Base-by-base conservation (phyloP, 2,797 vertebrate species). In the Crossoptilon crossoptilon region DNA sequence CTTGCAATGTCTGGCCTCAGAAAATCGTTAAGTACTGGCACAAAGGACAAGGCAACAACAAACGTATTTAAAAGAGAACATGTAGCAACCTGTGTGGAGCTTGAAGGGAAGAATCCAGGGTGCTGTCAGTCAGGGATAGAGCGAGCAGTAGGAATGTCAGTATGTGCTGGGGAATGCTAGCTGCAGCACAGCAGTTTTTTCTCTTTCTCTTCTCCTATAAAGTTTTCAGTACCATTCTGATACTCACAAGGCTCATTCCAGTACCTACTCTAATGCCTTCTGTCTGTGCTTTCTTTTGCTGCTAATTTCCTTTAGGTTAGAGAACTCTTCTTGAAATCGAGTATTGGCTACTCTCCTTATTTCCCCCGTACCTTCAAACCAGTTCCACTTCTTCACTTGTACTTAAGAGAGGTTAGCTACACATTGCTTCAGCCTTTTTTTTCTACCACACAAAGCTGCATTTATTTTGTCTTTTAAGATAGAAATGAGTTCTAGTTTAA, bases 1-100 rank as follows among this genome's bases (percentile, higher is more conserved):
- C 91, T 92, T 92, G 84, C 72, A 93, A 93, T 84, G 82, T 94
- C 96, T 96, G 63, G 79, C 63, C 79, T 83, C 46, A 77, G 75
- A 95, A 92, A 89, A 75, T 69, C 73, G 66, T 67, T 82, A 89
- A 92, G 87, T 62, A 72, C 84, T 85, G 72, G 84, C 82, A 66
- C 66, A 94, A 85, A 96, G 59, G 88, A 84, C 73, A 67, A 49
- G 62, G 73, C 79, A 95, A 93, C 44, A 90, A 85, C 58, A 87
- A 88, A 60, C 1, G 0, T 12, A 33, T 93, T 87, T 90, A 49
- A 80, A 90, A 94, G 41, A n/a, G 73, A 91, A 93, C 73, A 48
- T 81, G 91, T 33, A 92, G 87, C 58, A 92, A 92, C 91, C 87
- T 82, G 59, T 21, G 1, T 18, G 58, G 87, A 93, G 55, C 29